These are phyloP conservation scores for Proisotoma minuta DNA, from an alignment of 2,888 invertebrate genomes.

Conservation along the genomic window DNA sequence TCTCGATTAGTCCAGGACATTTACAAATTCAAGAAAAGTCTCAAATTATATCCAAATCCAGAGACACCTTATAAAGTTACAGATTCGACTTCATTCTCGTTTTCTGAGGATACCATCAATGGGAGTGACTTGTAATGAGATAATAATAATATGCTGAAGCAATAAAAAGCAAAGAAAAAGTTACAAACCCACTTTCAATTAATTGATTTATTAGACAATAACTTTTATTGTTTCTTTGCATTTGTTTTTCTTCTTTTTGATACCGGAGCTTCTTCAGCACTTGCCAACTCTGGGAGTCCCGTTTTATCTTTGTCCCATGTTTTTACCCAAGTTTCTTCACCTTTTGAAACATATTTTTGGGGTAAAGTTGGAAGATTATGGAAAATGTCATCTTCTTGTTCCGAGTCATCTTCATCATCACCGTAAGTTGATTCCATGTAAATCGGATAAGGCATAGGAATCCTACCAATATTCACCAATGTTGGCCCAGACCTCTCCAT, in stretches of 20 bases:
- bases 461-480: background rate
- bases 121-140: too few species aligned
- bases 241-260: background rate
- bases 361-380: constrained; percentile 22
- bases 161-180: too few species aligned
- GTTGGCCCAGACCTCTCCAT: too few species aligned
- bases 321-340: constrained; percentile 34
- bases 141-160: too few species aligned
- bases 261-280: constrained; percentile 2
- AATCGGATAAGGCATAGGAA: constrained; percentile 23
- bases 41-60: constrained; percentile 11
- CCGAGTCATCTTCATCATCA: constrained; percentile 23
- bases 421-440: constrained; percentile 26
- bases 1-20: constrained; percentile 10
- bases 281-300: constrained; percentile 19
- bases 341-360: background rate
- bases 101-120: too few species aligned
- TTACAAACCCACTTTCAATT: too few species aligned
- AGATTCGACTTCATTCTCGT: too few species aligned
- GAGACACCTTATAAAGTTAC: too few species aligned
- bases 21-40: constrained; percentile 17
- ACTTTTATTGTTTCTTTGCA: too few species aligned
- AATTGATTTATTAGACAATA: too few species aligned
- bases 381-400: constrained; percentile 12
- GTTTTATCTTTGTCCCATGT: constrained; percentile 33